A percentile compares a stretch with the other conserved stretches of the same genome.
phyloP scores from a whole-genome alignment of 2,888 invertebrate genomes.

The Limenitis camilla region DNA sequence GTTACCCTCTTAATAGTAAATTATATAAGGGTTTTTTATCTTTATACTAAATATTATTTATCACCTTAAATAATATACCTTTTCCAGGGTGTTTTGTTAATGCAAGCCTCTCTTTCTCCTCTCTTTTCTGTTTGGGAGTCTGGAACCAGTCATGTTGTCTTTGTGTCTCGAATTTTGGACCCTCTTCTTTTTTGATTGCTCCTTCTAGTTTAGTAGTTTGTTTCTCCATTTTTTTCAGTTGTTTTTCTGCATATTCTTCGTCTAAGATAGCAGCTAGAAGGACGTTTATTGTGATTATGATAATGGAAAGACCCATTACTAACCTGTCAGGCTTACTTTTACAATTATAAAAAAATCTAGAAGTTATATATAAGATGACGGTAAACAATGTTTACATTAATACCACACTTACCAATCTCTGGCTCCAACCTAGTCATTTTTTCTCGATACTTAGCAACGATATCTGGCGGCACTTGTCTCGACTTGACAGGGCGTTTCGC shows the following conservation, averaged over 20 bases:
- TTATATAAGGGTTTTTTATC: too few relatives aligned
- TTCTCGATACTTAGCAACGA: slow-evolving; percentile 88
- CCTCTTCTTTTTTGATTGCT: slow-evolving; percentile 44
- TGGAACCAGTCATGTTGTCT: slow-evolving; percentile 88
- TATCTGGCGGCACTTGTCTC: slow-evolving; percentile 89
- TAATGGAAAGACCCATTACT: too few relatives aligned
- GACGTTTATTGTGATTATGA: not conserved
- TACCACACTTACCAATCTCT: slow-evolving; percentile 83
- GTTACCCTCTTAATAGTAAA: too few relatives aligned
- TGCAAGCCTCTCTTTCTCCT: slow-evolving; percentile 81
- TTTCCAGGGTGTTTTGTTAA: slow-evolving; percentile 53
- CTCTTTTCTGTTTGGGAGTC: slow-evolving; percentile 82
- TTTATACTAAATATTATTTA: not conserved
- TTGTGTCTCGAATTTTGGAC: slow-evolving; percentile 53
- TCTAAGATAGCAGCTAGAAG: slow-evolving; percentile 80
- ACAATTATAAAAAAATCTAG: too few relatives aligned
- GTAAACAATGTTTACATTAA: too few relatives aligned
- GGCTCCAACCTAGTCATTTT: slow-evolving; percentile 83
- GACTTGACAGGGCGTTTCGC: slow-evolving; percentile 91
- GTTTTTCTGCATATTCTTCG: slow-evolving; percentile 88
- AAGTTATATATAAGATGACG: too few relatives aligned
- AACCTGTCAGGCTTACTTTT: too few relatives aligned
- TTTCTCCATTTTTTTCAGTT: slow-evolving; percentile 88
- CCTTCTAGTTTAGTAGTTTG: slow-evolving; percentile 80
- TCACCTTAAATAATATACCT: slow-evolving; percentile 33